These are phyloP conservation scores for Oscheius sp. DNA, from an alignment of 2,888 invertebrate genomes.

Conservation along the genomic window DNA sequence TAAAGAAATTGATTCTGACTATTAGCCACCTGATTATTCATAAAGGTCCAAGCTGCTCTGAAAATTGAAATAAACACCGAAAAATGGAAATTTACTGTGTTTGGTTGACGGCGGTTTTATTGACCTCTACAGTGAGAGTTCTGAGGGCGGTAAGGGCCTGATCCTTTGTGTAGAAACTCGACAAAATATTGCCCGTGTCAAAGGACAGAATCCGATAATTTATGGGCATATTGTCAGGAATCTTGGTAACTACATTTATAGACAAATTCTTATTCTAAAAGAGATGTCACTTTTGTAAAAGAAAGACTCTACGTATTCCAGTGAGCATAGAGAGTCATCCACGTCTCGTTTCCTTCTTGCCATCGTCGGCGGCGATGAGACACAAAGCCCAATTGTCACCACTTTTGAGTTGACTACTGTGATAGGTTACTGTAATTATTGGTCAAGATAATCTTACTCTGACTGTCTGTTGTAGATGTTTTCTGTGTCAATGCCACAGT, in stretches of 20 bases:
- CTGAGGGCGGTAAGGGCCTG: background rate
- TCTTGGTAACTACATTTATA: background rate
- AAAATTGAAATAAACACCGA: background rate
- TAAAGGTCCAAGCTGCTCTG: background rate
- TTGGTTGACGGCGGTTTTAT: background rate
- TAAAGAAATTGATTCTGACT: slow-evolving; percentile 1
- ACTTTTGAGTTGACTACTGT: slow-evolving; percentile 1
- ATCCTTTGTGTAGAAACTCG: background rate
- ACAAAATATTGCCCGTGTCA: background rate
- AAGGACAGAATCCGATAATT: slow-evolving; percentile 21
- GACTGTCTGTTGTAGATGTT: background rate
- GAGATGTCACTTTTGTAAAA: background rate
- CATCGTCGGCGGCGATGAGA: background rate
- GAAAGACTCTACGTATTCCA: background rate
- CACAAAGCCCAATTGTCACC: slow-evolving; percentile 13
- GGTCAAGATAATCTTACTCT: background rate
- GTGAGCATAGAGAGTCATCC: background rate
- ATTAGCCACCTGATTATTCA: background rate
- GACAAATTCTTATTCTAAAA: slow-evolving; percentile 3
- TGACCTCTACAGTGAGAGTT: background rate
- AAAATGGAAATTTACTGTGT: slow-evolving; percentile 3
- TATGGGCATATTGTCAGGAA: background rate
- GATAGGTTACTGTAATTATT: background rate
- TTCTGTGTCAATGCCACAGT: background rate
- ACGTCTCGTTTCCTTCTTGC: slow-evolving; percentile 7